Evolutionary conservation across 2,113 vertebrate species (phyloP), one percentile per base, ranked within the genome.

Genomic region (Taxidea taxus): DNA sequence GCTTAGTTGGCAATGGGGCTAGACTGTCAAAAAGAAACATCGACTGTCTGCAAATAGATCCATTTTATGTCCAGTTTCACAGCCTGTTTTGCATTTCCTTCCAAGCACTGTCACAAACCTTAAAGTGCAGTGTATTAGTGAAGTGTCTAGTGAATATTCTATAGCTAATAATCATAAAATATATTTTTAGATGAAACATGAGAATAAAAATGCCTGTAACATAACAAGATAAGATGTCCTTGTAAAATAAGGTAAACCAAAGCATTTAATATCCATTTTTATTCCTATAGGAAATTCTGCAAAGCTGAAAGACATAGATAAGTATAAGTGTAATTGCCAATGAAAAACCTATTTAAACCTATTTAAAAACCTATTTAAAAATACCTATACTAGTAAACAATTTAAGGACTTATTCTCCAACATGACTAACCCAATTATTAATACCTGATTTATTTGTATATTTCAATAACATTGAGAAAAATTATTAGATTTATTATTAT

Each of bases 191-290:
- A 39, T 34, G 12, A 91, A 90, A 74, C 21, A 72, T 11, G 16
- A 87, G 37, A 78, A 70, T 91, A 90, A 96, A 95, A 97, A 88
- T 87, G n/a, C 42, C 39, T 70, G 5, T 27, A 77, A 54, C 34
- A 49, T 51, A 62, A 72, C 11, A 60, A n/a, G 18, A 78, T 34
- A 5, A 70, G n/a, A 44, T 64, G 27, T 77, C 89, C 25, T 85
- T 78, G 2, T 78, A 94, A 88, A 96, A 82, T 64, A 70, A 86
- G 60, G 56, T 3, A 75, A 25, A 9, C 39, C 72, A 18, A 60
- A 88, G 39, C 72, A 58, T 70, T 91, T 77, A 85, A 64, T 51
- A 62, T 68, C 94, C 56, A 64, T 83, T 31, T 70, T 86, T 89
- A 85, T 86, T 34, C 51, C 80, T 68, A 8, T 68, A 8, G 16